A percentile compares a stretch with the other conserved stretches of the same genome.
Conservation (phyloP, 2,888 invertebrate genomes). For the Orthosia gothica region DNA sequence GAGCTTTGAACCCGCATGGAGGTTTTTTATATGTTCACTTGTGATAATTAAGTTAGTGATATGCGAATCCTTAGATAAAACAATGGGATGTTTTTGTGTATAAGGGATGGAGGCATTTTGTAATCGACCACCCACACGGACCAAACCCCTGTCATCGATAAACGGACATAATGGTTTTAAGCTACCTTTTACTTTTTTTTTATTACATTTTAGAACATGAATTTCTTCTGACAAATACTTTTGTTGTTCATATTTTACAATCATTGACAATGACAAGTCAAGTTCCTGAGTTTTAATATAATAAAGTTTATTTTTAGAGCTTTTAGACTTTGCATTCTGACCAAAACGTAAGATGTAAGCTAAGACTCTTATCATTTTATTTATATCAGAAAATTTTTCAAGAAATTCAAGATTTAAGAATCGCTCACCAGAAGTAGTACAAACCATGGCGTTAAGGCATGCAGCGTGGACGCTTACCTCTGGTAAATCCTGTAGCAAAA, state of each 20-base stretch:
- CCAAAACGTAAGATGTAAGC: no score
- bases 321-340: no score
- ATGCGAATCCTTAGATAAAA: constrained; percentile 6
- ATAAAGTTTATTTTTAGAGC: no score
- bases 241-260: constrained; percentile 8
- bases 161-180: constrained; percentile 7
- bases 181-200: neutral
- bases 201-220: constrained; percentile 4
- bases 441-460: neutral
- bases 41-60: constrained; percentile 9
- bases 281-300: neutral
- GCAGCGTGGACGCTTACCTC: neutral
- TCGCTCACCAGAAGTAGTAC: neutral
- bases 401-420: neutral
- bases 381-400: no score
- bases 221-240: constrained; percentile 7
- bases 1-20: constrained; percentile 10
- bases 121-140: constrained; percentile 4
- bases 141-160: constrained; percentile 3
- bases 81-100: constrained; percentile 12
- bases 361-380: no score
- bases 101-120: neutral
- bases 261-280: constrained; percentile 7
- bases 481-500: neutral
- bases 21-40: constrained; percentile 7